Conservation (phyloP, 37 sponge, comb jelly and placozoan genomes). For the Beroe forskalii region DNA sequence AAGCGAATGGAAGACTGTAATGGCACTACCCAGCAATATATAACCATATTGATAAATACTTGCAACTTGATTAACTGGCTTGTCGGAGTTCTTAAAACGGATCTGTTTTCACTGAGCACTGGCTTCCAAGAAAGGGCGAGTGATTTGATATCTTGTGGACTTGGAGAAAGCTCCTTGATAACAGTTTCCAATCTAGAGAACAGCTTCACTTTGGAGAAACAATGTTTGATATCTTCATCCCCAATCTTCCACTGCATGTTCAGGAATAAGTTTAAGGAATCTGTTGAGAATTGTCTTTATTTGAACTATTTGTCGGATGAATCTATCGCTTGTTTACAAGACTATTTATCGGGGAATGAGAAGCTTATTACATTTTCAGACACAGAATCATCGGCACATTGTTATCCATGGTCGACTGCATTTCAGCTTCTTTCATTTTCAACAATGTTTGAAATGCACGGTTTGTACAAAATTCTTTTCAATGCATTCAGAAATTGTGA, state of each 20-base stretch:
- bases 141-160: no score
- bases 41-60: background rate
- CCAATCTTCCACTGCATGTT: conserved; percentile 9
- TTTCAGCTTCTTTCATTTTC: background rate
- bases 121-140: no score
- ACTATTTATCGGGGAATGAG: background rate
- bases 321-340: background rate
- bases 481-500: background rate
- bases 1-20: background rate
- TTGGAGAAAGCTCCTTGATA: background rate
- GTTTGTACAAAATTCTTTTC: background rate
- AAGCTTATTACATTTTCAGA: background rate
- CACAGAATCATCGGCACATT: background rate
- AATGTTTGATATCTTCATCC: background rate
- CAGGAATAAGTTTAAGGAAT: background rate
- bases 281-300: background rate
- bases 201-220: background rate
- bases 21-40: background rate
- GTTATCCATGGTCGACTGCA: conserved; percentile 6
- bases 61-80: background rate
- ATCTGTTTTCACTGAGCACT: background rate
- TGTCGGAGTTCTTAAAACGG: background rate
- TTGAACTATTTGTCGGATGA: conserved; percentile 15
- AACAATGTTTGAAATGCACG: background rate
- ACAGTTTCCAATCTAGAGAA: background rate